Evolutionary conservation across 2,113 vertebrate species (phyloP), one percentile per base, ranked within the genome.

Genomic region (Sialia sialis): DNA sequence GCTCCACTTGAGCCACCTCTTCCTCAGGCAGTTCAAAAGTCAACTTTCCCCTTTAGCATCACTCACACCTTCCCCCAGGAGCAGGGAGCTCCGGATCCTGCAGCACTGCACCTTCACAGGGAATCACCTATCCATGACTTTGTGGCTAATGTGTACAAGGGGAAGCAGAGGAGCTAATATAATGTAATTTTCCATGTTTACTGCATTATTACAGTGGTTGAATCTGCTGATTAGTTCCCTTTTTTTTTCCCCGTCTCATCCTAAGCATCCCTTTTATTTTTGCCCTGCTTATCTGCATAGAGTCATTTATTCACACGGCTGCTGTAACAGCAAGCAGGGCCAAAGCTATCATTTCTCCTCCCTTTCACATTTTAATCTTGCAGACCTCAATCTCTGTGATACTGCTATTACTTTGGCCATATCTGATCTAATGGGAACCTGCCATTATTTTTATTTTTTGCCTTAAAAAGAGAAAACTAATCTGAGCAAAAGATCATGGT

Each of bases 111-210:
- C 84, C 39, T 58, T 74, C 34, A 56, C 72, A 34, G 23, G 2
- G 6, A 46, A 26, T 77, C 38, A n/a, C 75, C 90, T 90, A 70
- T 93, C 32, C 6, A 70, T 84, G 73, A 72, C 75, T 94, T 86
- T 52, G 79, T 89, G 70, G 54, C 82, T 86, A 41, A 94, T 46
- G 13, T 10, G 56, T n/a, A 82, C 77, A 44, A 64, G 1, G n/a
- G 92, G 73, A 92, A 90, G 82, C 80, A 68, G 76, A 97, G 78
- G 67, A 95, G 82, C 94, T 83, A 68, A 91, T 70, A 82, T 46
- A 82, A 94, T 55, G 90, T 58, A 59, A 89, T 96, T 93, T 93
- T 85, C 97, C 64, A 18, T 59, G 78, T 96, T 96, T 90, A 78
- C 92, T 91, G 89, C 62, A 41, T 85, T 41, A 73, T 70, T 90